Conservation (phyloP, 1,140 invertebrate species). For the Aphaenogaster ashmeadi region DNA sequence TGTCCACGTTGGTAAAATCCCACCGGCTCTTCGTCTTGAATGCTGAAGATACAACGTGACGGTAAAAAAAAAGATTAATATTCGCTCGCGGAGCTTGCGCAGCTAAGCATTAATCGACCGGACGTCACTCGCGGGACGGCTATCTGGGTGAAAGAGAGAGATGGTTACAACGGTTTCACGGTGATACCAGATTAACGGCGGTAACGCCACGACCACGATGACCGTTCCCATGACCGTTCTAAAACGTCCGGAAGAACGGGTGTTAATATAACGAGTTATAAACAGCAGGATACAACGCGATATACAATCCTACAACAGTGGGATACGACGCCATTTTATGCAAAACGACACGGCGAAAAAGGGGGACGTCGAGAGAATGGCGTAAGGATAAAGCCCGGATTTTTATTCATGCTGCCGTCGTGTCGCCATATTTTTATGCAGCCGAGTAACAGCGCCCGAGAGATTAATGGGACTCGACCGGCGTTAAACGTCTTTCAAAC, state of each 20-base stretch:
- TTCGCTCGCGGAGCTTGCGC: slow-evolving; percentile 13
- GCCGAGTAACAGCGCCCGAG: slow-evolving; percentile 32
- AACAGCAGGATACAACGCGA: slow-evolving; percentile 32
- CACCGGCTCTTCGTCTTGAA: neutral
- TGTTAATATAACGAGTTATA: slow-evolving; percentile 58
- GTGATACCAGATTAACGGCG: slow-evolving; percentile 25
- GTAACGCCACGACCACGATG: neutral
- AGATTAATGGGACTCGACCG: slow-evolving; percentile 58
- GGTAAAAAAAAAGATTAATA: slow-evolving; percentile 29
- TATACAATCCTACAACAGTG: slow-evolving; percentile 25
- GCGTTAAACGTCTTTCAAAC: slow-evolving; percentile 62
- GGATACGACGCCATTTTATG: slow-evolving; percentile 41
- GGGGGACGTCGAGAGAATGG: slow-evolving; percentile 6
- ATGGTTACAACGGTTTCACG: slow-evolving; percentile 2
- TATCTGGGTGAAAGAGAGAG: neutral
- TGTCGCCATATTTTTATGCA: slow-evolving; percentile 63
- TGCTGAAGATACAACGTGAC: neutral
- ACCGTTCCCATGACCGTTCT: slow-evolving; percentile 5
- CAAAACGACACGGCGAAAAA: slow-evolving; percentile 28
- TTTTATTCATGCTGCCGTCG: slow-evolving; percentile 65
- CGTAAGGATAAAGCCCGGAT: slow-evolving; percentile 52
- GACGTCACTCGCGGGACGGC: neutral
- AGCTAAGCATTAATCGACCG: slow-evolving; percentile 28
- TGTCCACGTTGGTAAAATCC: slow-evolving; percentile 17
- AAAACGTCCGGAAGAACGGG: slow-evolving; percentile 20